Base-by-base conservation (phyloP, 2,113 vertebrate species). In the Hemiprocne comata region DNA sequence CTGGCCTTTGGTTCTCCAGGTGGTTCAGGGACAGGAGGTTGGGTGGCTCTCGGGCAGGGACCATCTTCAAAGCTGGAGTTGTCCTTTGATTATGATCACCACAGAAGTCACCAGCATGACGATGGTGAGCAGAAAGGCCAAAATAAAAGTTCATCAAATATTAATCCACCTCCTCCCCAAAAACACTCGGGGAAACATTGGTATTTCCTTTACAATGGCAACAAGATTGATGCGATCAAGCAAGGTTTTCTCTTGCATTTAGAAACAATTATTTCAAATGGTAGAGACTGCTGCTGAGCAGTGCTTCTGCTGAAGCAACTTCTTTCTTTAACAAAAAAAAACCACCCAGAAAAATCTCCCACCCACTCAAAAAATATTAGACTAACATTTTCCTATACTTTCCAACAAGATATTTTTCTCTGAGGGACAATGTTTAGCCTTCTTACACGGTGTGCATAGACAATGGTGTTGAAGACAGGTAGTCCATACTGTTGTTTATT, bases 401-500 rank as follows among this genome's bases (percentile, higher is more conserved):
- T 71, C 15, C 44, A 46, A 40, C 16, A 20, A 18, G 34, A 7
- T 7, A 6, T 13, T 66, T 83, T 71, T 83, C 11, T 83, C 67
- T 44, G 18, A 31, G 36, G 54, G 18, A 18, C 17, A 74, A 26
- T 51, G 60, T 73, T 91, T 48, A 50, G 6, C 34, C 42, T 46
- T 53, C 57, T 83, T 31, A 33, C 17, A 51, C 66, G 9, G 15
- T 46, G 21, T 14, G 21, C n/a, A 58, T 18, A 85, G 58, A 91
- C 58, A 80, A 34, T 12, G 9, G 11, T 42, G n/a, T 44, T 94
- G 57, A 83, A 60, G 79, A 85, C 11, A 2, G 62, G 25, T 69
- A 86, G 75, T 90, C 78, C 67, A 51, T 66, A 66, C 29, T 80
- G 72, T 65, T 72, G 20, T 96, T 96, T 96, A 96, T 95, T 96